A percentile compares a stretch with the other conserved stretches of the same genome.
Conservation (phyloP, 1,140 invertebrate species). For the Drosophila leontia region DNA sequence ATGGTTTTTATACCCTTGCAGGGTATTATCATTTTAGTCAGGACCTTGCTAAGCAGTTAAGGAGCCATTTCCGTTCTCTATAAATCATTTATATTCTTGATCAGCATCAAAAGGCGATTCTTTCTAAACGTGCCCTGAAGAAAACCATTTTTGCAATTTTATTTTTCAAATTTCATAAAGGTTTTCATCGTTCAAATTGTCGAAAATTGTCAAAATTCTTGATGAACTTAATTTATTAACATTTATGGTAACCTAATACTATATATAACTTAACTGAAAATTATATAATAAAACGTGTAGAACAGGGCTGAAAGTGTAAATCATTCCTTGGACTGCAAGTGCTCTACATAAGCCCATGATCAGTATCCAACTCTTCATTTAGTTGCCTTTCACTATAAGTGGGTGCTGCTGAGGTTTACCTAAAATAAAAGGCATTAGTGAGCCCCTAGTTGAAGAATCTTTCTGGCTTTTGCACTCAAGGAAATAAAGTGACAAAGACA, state of each 20-base stretch:
- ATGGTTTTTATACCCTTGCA: background rate
- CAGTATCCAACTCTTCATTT: background rate
- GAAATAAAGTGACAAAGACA: background rate
- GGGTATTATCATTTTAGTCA: too few species aligned
- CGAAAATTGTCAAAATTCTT: too few species aligned
- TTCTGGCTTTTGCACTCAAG: background rate
- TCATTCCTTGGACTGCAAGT: background rate
- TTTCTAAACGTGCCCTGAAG: too few species aligned
- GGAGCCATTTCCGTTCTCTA: too few species aligned
- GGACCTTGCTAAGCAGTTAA: too few species aligned
- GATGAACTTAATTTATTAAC: background rate
- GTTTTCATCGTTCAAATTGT: too few species aligned
- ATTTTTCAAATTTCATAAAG: too few species aligned
- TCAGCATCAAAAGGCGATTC: too few species aligned
- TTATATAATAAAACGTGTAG: background rate
- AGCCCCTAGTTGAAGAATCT: background rate
- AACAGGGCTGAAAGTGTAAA: background rate
- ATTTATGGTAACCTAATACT: too few species aligned
- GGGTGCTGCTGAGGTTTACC: slow-evolving; percentile 45
- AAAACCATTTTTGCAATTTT: too few species aligned
- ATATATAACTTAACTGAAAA: background rate
- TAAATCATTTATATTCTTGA: too few species aligned
- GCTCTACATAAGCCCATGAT: background rate
- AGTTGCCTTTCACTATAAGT: background rate
- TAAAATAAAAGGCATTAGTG: slow-evolving; percentile 12